phyloP scores from a whole-genome alignment of 2,797 vertebrate species.

The Varecia variegata region DNA sequence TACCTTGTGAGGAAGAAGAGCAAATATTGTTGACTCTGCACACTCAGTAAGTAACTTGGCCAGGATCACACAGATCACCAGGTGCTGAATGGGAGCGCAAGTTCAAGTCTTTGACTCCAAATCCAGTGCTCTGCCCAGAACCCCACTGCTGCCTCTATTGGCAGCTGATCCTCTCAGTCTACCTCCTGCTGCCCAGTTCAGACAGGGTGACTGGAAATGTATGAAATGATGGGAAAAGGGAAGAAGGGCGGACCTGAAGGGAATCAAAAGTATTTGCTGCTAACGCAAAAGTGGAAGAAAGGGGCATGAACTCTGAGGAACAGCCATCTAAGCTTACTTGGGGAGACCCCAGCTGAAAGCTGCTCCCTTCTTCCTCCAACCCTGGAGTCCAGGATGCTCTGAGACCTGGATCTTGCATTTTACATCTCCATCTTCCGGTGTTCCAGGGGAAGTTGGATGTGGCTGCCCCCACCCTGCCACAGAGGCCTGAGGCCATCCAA shows the following conservation, averaged over 20 bases:
- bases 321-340: not conserved
- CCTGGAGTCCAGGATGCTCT: not conserved
- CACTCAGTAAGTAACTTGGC: not conserved
- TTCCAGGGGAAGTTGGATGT: not conserved
- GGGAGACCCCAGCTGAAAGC: too few species aligned
- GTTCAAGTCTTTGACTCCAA: not conserved
- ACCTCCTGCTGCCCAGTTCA: not conserved
- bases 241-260: not conserved
- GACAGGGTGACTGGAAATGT: not conserved
- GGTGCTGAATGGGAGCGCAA: not conserved
- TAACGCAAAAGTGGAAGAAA: not conserved
- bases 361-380: not conserved
- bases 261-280: not conserved
- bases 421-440: not conserved
- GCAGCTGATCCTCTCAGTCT: not conserved
- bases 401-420: not conserved
- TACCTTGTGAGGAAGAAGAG: not conserved
- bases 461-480: rapidly evolving
- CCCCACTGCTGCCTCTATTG: not conserved
- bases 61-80: not conserved
- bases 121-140: not conserved
- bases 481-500: not conserved
- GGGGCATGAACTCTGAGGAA: not conserved
- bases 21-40: not conserved
- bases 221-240: not conserved